Evolutionary conservation across 2,888 invertebrate genomes (phyloP), one percentile per base, ranked within the genome.

Genomic region (Drosophila lacicola): DNA sequence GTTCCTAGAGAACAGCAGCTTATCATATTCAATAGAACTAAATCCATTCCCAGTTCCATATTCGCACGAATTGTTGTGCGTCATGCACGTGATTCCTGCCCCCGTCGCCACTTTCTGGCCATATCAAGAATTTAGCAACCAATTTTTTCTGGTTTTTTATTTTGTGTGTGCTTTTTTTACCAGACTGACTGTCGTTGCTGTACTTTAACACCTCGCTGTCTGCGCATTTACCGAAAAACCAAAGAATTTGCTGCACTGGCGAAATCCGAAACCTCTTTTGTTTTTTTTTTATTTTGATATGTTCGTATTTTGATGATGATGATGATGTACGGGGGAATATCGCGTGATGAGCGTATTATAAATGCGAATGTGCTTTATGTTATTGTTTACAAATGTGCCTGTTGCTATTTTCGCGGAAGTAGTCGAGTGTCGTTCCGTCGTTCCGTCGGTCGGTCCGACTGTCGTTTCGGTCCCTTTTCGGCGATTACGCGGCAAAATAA

Each of bases 81-180:
- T 83, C 80, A 79, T 65, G 49, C 81, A 80, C 87, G 84, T 80
- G 87, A 86, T 86, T 63, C 29, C 17, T 45, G 53, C 41, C 2
- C 1, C 2, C 1, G 11, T 13, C 10, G 8, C 11, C 34, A 9
- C 41, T 39, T 13, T 10, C 41, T 41, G 10, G 14, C 57, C 25
- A 17, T 17, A 45, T 60, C 56, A 53, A 46, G 44, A 61, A 37
- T 70, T 61, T 76, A 17, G 60, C 25, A 6, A 25, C 3, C 17
- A 17, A 2, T 17, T 17, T 1, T 25, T 25, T 25, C 25, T 8
- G 29, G 29, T 19, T 2, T 14, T 53, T 8, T n/a, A 19, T 53
- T 61, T 44, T 14, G 17, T 10, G 4, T 17, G 34, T 11, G 17
- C 17, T 17, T 17, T 25, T 39, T 51, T 9, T 63, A 56, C 37